Percentiles rank a stretch among this genome's conserved stretches.
Evolutionary conservation across 2,113 vertebrate species (phyloP).

Genomic region (Vimba vimba): DNA sequence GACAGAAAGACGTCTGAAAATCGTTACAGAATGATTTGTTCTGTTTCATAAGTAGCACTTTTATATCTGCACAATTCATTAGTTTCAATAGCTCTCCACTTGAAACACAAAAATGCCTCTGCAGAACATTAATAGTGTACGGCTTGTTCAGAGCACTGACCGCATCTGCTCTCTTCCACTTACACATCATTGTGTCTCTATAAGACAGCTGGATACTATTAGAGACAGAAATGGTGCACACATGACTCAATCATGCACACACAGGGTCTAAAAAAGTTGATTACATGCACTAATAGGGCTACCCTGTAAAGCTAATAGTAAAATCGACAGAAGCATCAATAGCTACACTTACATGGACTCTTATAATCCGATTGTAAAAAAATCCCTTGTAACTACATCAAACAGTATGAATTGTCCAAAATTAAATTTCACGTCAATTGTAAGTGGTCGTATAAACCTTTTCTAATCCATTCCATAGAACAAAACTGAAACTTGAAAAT

Average conservation of each 20-base stretch:
- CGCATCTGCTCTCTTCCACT: conserved; percentile 8
- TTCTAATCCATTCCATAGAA: too few species aligned
- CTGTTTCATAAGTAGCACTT: conserved; percentile 11
- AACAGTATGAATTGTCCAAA: too few species aligned
- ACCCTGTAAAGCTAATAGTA: not conserved
- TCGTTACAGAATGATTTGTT: too few species aligned
- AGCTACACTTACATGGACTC: too few species aligned
- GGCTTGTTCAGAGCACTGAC: not conserved
- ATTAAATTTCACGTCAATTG: too few species aligned
- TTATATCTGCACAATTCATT: conserved; percentile 13
- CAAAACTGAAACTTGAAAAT: too few species aligned
- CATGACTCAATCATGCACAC: not conserved
- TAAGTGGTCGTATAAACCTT: too few species aligned
- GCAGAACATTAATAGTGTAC: not conserved
- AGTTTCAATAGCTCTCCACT: not conserved
- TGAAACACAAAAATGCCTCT: not conserved
- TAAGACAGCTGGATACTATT: conserved; percentile 26
- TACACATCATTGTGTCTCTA: conserved; percentile 10
- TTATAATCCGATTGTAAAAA: too few species aligned
- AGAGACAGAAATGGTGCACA: not conserved
- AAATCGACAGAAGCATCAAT: not conserved
- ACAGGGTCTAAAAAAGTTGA: not conserved
- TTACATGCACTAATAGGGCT: not conserved
- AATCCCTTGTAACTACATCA: too few species aligned
- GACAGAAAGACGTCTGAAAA: conserved; percentile 17